These are phyloP conservation scores for Cosmia trapezina DNA, from an alignment of 2,888 invertebrate genomes.

Conservation along the genomic window DNA sequence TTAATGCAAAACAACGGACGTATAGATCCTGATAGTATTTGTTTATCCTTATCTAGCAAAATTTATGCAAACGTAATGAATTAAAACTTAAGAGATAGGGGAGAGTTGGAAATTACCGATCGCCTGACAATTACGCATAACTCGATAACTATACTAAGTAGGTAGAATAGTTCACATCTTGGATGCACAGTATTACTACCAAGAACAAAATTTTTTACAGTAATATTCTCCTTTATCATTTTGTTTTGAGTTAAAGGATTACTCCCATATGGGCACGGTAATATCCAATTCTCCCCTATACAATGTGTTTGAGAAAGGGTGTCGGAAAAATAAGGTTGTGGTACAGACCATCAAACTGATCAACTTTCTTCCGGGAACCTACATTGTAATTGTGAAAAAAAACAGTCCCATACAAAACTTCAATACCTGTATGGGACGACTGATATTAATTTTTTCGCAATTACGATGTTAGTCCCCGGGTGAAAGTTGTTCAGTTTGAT, in stretches of 20 bases:
- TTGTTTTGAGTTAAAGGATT: neutral
- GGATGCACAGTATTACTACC: neutral
- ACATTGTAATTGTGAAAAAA: too few relatives aligned
- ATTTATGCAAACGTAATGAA: constrained; percentile 51
- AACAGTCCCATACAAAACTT: too few relatives aligned
- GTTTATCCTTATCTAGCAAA: constrained; percentile 43
- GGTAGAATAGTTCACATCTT: neutral
- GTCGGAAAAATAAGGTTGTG: too few relatives aligned
- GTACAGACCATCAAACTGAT: too few relatives aligned
- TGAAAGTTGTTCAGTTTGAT: too few relatives aligned
- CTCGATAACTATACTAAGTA: neutral
- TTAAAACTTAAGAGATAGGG: constrained; percentile 20
- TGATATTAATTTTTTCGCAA: too few relatives aligned
- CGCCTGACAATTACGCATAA: neutral
- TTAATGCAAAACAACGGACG: constrained; percentile 55
- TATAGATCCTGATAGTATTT: constrained; percentile 51
- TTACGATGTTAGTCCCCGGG: too few relatives aligned
- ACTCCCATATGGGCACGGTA: neutral
- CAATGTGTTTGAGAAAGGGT: too few relatives aligned
- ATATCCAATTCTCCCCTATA: neutral
- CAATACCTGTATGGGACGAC: too few relatives aligned
- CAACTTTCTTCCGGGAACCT: too few relatives aligned
- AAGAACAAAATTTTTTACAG: neutral
- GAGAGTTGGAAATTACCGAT: neutral
- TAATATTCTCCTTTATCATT: neutral